Base-by-base conservation (phyloP, 1,140 invertebrate genomes). In the Drosophila nigromelanica region DNA sequence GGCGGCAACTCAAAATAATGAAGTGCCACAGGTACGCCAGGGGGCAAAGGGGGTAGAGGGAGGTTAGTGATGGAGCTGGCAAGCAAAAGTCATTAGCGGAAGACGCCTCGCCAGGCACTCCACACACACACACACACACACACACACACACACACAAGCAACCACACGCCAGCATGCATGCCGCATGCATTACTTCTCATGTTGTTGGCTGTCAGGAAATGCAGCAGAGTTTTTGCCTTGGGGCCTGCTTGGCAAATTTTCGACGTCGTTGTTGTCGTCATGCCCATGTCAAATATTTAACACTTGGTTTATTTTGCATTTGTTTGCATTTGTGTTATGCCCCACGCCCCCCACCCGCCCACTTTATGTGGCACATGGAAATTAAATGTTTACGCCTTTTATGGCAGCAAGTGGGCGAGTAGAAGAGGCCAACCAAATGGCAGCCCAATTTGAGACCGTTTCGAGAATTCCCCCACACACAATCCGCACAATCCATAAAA, bases 341-440 rank as follows among this genome's bases (percentile, higher is more conserved):
- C 6, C 4, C 5, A 5, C 10, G 14, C 30, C 40, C 50, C 4
- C n/a, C 6, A 1, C 5, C 11, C 10, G 14, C 30, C 40, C 50
- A 63, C 60, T 43, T 43, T 48, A 52, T 52, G 48, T 76, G 75
- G 62, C 76, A 81, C 69, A 76, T 87, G 83, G 78, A 87, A 87
- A 87, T 87, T 89, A 87, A 87, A 87, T 87, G 83, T 87, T 87
- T 87, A 87, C 83, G 83, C 83, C 81, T 89, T 79, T 89, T 87
- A 76, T 87, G 83, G 72, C 83, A 78, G 79, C 78, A 76, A 86
- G 80, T 85, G 80, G 77, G 80, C 59, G 30, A 35, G 15, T 15
- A 2, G 30, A 18, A 58, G 55, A 68, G 56, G 64, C 73, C 58
- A 42, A 45, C 55, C 59, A 55, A 82, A 63, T 78, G 43, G 43